Conservation (phyloP, 2,888 invertebrate species). For the Megamerina dolium region DNA sequence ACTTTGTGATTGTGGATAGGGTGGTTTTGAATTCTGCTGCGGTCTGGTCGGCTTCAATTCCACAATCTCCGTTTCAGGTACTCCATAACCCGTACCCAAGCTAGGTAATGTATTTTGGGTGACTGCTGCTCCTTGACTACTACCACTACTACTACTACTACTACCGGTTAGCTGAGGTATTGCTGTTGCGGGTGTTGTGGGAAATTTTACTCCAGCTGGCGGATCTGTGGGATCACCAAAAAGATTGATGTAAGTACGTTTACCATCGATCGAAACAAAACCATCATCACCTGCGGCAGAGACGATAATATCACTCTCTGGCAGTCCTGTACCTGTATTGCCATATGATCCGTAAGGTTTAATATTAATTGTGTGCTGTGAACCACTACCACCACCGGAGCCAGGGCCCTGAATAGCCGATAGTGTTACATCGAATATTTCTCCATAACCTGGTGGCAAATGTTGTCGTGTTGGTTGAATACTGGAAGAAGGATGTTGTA, state of each 20-base stretch:
- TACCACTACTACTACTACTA: conserved; percentile 18
- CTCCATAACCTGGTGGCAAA: conserved; percentile 59
- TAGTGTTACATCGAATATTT: conserved; percentile 82
- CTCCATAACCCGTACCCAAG: conserved; percentile 58
- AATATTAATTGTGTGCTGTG: conserved; percentile 48
- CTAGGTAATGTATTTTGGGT: conserved; percentile 39
- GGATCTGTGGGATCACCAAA: conserved; percentile 60
- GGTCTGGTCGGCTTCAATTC: conserved; percentile 34
- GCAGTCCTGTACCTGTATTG: conserved; percentile 37
- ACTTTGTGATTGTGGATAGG: conserved; percentile 53
- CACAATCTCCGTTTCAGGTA: conserved; percentile 55
- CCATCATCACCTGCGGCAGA: conserved; percentile 75
- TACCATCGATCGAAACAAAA: conserved; percentile 87
- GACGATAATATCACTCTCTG: conserved; percentile 66
- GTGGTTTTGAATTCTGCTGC: conserved; percentile 51
- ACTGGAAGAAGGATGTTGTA: conserved; percentile 28
- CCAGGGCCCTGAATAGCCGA: conserved; percentile 82
- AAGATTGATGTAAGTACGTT: conserved; percentile 79
- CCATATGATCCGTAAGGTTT: conserved; percentile 45
- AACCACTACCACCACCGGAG: conserved; percentile 50
- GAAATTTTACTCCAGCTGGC: conserved; percentile 42
- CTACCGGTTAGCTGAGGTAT: conserved; percentile 37
- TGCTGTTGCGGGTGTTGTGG: conserved; percentile 41
- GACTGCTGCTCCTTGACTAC: conserved; percentile 21
- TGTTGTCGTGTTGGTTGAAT: conserved; percentile 49